phyloP scores from a whole-genome alignment of 2,888 invertebrate genomes.

The Flexamia atlantica region DNA sequence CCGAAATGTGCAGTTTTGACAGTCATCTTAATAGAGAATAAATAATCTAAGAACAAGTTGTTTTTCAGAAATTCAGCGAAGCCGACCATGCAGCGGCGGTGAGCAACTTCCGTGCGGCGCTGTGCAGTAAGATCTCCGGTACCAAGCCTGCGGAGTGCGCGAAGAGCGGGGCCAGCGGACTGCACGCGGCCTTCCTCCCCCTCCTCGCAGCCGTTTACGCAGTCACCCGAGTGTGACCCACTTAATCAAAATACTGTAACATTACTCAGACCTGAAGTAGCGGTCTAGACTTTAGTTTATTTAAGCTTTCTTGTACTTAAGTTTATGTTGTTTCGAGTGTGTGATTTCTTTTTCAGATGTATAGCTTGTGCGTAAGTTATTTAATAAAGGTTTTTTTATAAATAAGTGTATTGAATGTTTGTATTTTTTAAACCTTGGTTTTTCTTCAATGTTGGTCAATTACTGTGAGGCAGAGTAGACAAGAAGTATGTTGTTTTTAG shows the following conservation, averaged over 20 bases:
- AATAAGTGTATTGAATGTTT: too few relatives aligned
- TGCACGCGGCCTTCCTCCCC: constrained; percentile 39
- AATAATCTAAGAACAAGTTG: not conserved
- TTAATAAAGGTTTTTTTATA: constrained; percentile 50
- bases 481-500: too few relatives aligned
- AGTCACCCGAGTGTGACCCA: constrained; percentile 1
- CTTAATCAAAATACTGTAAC: constrained; percentile 49
- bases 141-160: constrained; percentile 62
- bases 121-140: constrained; percentile 63
- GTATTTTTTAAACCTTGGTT: too few relatives aligned
- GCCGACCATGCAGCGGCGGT: constrained; percentile 48
- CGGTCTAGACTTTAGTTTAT: constrained; percentile 26
- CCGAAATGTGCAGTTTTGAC: too few relatives aligned
- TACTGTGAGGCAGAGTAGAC: too few relatives aligned
- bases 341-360: constrained; percentile 31
- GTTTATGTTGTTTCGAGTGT: constrained; percentile 28
- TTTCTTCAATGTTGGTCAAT: too few relatives aligned
- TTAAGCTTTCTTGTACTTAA: constrained; percentile 45
- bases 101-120: constrained; percentile 60
- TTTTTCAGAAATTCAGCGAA: constrained; percentile 41
- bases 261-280: constrained; percentile 29
- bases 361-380: constrained; percentile 50
- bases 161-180: constrained; percentile 26
- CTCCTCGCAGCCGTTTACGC: not conserved
- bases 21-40: too few relatives aligned